phyloP scores from a whole-genome alignment of 1,140 invertebrate genomes.

The Agraylea sexmaculata region DNA sequence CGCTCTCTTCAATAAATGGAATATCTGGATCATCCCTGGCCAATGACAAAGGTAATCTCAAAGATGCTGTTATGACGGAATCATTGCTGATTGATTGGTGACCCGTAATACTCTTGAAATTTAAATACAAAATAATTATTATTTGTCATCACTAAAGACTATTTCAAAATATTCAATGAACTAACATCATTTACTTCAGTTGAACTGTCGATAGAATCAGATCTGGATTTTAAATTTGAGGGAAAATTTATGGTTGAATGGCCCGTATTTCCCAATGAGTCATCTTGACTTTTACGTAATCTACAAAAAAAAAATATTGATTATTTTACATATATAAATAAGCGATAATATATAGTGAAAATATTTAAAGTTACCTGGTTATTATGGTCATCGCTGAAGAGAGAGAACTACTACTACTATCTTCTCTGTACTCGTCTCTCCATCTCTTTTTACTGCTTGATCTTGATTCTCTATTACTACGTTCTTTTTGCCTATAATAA shows the following conservation, averaged over 20 bases:
- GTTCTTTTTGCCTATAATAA: slow-evolving; percentile 28
- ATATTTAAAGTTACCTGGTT: slow-evolving; percentile 28
- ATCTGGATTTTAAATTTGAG: slow-evolving; percentile 14
- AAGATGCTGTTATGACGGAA: slow-evolving; percentile 62
- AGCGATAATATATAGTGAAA: neutral
- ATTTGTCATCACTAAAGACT: neutral
- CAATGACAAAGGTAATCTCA: slow-evolving; percentile 54
- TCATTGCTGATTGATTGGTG: slow-evolving; percentile 33
- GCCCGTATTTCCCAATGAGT: too few species aligned
- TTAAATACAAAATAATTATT: slow-evolving; percentile 1
- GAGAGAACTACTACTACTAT: slow-evolving; percentile 28
- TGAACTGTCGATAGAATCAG: slow-evolving; percentile 18
- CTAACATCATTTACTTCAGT: slow-evolving; percentile 21
- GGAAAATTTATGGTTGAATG: slow-evolving; percentile 15
- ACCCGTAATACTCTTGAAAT: slow-evolving; percentile 11
- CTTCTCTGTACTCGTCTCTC: slow-evolving; percentile 30
- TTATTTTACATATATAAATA: neutral
- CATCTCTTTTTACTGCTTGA: slow-evolving; percentile 28
- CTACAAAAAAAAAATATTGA: slow-evolving; percentile 9
- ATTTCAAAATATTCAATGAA: slow-evolving; percentile 2
- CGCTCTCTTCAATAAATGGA: slow-evolving; percentile 55
- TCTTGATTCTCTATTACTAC: slow-evolving; percentile 26
- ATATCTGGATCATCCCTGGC: slow-evolving; percentile 55
- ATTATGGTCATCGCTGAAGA: slow-evolving; percentile 40
- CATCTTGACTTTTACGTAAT: slow-evolving; percentile 17